Evolutionary conservation across 1,140 invertebrate species (phyloP).

Genomic region (Ips nitidus): DNA sequence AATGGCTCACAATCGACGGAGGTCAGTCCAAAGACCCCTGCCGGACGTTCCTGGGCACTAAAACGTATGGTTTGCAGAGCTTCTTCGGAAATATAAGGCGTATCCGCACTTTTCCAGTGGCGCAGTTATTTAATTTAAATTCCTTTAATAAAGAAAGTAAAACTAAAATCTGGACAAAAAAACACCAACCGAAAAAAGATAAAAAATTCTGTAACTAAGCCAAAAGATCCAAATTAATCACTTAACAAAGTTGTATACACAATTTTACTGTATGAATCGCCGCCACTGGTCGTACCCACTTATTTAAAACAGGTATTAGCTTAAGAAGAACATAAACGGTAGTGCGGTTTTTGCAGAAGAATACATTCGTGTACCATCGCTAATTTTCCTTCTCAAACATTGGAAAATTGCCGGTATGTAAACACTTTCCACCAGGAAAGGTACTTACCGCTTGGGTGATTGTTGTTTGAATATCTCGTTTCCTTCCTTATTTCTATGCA

Average conservation of each 20-base stretch:
- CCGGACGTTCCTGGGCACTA: slow-evolving; percentile 31
- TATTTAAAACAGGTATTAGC: slow-evolving; percentile 33
- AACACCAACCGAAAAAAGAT: not conserved
- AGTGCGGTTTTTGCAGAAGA: slow-evolving; percentile 28
- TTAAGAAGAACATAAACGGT: slow-evolving; percentile 33
- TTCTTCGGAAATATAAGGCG: slow-evolving; percentile 33
- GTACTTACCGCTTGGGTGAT: too few species aligned
- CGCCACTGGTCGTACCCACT: slow-evolving; percentile 23
- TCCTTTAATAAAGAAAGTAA: too few species aligned
- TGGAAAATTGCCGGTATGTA: slow-evolving; percentile 19
- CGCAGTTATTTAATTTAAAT: not conserved
- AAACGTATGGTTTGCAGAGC: slow-evolving; percentile 27
- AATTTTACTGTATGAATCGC: too few species aligned
- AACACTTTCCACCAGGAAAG: slow-evolving; percentile 4
- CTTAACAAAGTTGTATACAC: too few species aligned
- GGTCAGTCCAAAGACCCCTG: slow-evolving; percentile 33
- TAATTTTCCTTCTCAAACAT: slow-evolving; percentile 31
- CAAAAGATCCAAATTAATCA: too few species aligned
- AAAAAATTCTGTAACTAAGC: too few species aligned
- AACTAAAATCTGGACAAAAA: not conserved
- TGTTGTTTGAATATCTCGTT: too few species aligned
- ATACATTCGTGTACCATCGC: slow-evolving; percentile 22
- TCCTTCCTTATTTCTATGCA: too few species aligned
- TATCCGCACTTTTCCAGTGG: slow-evolving; percentile 17
- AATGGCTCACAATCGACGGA: slow-evolving; percentile 26